phyloP scores from a whole-genome alignment of 2,113 vertebrate species.

The Crotalus tigris region DNA sequence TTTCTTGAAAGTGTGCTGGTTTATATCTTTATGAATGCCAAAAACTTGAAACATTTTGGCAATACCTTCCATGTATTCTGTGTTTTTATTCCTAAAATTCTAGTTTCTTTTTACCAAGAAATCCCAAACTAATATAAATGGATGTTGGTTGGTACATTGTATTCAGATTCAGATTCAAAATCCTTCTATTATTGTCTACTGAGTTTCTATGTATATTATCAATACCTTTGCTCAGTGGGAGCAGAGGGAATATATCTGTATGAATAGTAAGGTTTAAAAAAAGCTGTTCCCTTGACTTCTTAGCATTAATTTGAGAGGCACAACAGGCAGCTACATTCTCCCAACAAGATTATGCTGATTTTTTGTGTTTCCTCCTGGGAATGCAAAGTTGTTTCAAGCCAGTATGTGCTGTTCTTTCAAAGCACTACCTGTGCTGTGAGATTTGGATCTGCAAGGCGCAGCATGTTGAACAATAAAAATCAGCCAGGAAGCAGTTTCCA shows the following conservation, averaged over 20 bases:
- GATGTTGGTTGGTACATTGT: background rate
- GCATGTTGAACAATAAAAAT: background rate
- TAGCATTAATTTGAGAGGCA: background rate
- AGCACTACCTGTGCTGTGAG: background rate
- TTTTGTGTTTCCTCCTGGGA: background rate
- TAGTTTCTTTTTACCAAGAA: background rate
- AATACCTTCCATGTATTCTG: background rate
- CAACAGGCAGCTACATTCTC: background rate
- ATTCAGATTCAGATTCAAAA: background rate
- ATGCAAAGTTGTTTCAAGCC: background rate
- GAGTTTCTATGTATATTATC: background rate
- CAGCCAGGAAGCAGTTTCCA: background rate
- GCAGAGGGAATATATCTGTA: background rate
- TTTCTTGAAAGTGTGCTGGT: background rate
- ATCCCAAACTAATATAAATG: background rate
- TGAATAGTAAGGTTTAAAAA: background rate
- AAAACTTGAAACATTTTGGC: background rate
- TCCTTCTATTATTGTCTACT: background rate
- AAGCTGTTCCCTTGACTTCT: background rate
- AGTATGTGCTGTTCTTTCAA: background rate
- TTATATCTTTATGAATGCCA: background rate
- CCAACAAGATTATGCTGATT: background rate
- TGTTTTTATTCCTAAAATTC: background rate
- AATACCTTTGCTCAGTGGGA: background rate
- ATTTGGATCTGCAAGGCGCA: background rate